These are phyloP conservation scores for Motacilla tschutschensis DNA, from an alignment of 2,113 vertebrate species.

Conservation along the genomic window DNA sequence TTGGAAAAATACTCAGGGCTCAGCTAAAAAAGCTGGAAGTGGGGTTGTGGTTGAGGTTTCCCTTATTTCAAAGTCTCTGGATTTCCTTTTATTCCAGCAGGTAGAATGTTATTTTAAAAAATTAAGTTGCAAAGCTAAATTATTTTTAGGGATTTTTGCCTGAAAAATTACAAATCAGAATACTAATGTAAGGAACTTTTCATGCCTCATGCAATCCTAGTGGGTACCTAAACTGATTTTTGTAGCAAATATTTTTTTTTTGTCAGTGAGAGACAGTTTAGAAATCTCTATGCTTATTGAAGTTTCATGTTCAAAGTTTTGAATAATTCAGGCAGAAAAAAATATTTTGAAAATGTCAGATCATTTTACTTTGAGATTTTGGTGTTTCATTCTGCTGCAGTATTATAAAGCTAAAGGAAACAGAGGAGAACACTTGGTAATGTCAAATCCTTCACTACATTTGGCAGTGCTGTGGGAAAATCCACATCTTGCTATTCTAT, in stretches of 20 bases:
- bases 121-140: background rate
- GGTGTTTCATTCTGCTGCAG: background rate
- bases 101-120: background rate
- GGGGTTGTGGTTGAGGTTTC: background rate
- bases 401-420: background rate
- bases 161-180: background rate
- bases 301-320: background rate
- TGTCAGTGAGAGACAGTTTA: background rate
- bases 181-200: background rate
- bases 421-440: background rate
- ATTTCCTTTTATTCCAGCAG: background rate
- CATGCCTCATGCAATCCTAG: background rate
- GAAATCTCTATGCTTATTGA: background rate
- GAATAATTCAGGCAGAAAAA: background rate
- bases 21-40: background rate
- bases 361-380: background rate
- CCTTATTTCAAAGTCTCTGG: background rate
- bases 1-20: background rate
- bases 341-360: background rate
- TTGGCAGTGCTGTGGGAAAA: background rate
- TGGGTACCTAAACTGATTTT: background rate
- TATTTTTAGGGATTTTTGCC: background rate
- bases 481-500: background rate
- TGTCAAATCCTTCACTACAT: background rate
- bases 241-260: background rate